Conservation (phyloP, 2,797 vertebrate genomes). For the Melanotaenia trifasciata region DNA sequence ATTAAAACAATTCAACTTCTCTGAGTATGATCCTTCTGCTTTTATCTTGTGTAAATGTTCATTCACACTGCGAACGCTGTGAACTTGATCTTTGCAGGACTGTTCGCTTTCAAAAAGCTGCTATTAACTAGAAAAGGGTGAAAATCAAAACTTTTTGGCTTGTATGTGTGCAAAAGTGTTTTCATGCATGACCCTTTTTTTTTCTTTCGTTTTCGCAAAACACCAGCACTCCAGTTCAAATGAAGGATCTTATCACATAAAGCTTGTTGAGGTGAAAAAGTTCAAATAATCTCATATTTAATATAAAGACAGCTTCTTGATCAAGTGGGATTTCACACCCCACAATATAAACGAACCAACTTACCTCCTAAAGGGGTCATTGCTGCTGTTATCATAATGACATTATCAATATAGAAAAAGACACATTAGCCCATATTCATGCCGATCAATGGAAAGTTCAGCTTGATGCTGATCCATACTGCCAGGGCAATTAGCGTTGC, state of each 20-base stretch:
- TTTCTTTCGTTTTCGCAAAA: not conserved
- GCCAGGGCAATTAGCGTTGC: slow-evolving; percentile 25
- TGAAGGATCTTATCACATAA: slow-evolving; percentile 1
- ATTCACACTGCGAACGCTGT: not conserved
- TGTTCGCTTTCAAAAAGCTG: not conserved
- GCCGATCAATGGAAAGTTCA: slow-evolving; percentile 70
- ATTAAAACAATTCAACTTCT: not conserved
- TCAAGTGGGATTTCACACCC: slow-evolving; percentile 36
- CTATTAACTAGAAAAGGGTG: not conserved
- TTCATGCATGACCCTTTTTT: not conserved
- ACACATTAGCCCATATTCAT: slow-evolving; percentile 70
- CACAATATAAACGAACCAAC: slow-evolving; percentile 45
- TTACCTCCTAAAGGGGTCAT: slow-evolving; percentile 58
- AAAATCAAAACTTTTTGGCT: not conserved
- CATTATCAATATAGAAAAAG: slow-evolving; percentile 62
- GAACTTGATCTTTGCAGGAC: not conserved
- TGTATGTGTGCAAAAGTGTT: not conserved
- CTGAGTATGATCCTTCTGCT: not conserved
- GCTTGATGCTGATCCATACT: slow-evolving; percentile 33
- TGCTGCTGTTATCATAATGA: slow-evolving; percentile 50
- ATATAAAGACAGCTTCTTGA: slow-evolving; percentile 35
- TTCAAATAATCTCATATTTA: slow-evolving; percentile 31
- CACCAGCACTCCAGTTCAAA: slow-evolving; percentile 7
- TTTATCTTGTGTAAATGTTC: not conserved
- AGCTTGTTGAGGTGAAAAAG: slow-evolving; percentile 19